phyloP scores from a whole-genome alignment of 2,797 vertebrate species.

The Tolypeutes matacus region DNA sequence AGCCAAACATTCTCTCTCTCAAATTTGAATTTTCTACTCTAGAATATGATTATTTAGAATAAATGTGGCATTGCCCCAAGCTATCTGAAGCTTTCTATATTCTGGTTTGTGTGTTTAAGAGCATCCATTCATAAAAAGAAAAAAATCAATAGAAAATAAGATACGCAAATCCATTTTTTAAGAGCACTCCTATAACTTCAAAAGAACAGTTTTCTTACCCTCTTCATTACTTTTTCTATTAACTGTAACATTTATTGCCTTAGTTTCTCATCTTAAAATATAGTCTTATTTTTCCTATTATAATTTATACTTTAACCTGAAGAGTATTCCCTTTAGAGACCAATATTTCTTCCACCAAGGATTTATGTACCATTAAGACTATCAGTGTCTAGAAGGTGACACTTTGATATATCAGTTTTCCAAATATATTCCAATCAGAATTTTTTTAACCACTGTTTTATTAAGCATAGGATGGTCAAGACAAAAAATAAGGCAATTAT shows the following conservation, averaged over 20 bases:
- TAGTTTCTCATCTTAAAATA: conserved; percentile 39
- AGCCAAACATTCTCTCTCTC: neutral
- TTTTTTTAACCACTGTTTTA: conserved; percentile 56
- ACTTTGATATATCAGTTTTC: conserved; percentile 26
- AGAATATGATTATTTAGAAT: neutral
- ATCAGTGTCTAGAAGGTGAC: conserved; percentile 13
- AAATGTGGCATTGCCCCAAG: neutral
- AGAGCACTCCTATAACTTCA: neutral
- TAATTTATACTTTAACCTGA: neutral
- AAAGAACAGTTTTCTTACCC: neutral
- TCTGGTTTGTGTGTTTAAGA: neutral
- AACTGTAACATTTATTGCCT: neutral
- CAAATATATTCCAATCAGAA: neutral
- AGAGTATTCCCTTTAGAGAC: conserved; percentile 32
- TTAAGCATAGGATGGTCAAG: conserved; percentile 50
- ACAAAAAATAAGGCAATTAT: conserved; percentile 68
- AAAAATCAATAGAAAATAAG: neutral
- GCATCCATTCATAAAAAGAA: neutral
- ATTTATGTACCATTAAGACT: neutral
- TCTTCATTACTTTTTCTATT: neutral
- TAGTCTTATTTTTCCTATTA: neutral
- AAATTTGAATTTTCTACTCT: neutral
- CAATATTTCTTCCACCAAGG: neutral
- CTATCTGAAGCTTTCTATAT: neutral
- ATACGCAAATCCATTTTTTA: neutral